Evolutionary conservation across 2,888 invertebrate genomes (phyloP).

Genomic region (Ochropacha duplaris): DNA sequence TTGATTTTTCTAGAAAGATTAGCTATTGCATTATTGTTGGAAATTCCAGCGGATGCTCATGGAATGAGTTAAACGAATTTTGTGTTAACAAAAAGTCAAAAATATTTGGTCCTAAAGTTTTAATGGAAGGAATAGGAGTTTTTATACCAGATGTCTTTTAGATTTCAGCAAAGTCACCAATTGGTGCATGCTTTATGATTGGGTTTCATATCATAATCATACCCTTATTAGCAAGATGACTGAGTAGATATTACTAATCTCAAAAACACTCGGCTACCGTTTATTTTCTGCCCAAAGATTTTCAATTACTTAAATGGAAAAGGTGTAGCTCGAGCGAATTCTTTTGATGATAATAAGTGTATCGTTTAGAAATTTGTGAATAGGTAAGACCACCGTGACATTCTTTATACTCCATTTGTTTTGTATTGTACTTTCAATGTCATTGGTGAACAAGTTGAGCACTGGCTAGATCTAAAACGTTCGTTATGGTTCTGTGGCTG

Average conservation of each 20-base stretch:
- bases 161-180: no score
- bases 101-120: neutral
- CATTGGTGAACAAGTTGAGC: neutral
- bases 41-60: neutral
- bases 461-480: neutral
- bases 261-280: neutral
- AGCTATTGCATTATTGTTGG: neutral
- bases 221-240: neutral
- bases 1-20: neutral
- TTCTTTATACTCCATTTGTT: constrained; percentile 2
- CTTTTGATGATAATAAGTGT: neutral
- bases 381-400: neutral
- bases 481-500: neutral
- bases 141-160: no score
- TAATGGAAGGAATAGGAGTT: no score
- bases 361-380: neutral
- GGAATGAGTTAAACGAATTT: no score
- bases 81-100: neutral
- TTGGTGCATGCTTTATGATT: neutral
- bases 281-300: constrained; percentile 2
- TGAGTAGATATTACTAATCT: neutral
- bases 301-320: constrained; percentile 1
- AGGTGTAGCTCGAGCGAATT: neutral
- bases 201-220: neutral
- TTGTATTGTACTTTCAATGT: constrained; percentile 1